A percentile compares a stretch with the other conserved stretches of the same genome.
phyloP scores from a whole-genome alignment of 2,113 vertebrate species.

The Macquaria ambigua region DNA sequence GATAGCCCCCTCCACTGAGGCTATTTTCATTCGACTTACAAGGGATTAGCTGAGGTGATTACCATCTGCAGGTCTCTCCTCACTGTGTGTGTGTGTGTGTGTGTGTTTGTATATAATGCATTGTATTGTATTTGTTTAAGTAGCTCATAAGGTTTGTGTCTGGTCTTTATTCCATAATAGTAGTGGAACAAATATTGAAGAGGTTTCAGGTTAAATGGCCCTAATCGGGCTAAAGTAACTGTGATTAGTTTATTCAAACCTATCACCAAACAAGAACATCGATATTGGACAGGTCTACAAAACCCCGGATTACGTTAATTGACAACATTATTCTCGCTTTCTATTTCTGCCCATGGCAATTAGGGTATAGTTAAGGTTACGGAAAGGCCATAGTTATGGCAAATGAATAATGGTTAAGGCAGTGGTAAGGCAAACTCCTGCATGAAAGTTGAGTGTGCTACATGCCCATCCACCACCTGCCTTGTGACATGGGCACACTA shows the following conservation, averaged over 20 bases:
- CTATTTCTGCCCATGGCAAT: neutral
- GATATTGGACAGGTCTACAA: neutral
- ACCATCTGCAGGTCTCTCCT: conserved; percentile 31
- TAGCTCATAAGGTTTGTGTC: neutral
- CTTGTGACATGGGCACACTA: no score
- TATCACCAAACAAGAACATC: neutral
- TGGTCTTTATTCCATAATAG: neutral
- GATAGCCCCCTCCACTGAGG: conserved; percentile 26
- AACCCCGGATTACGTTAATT: neutral
- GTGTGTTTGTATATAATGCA: neutral
- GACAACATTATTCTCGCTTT: neutral
- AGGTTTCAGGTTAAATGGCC: neutral
- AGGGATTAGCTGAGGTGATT: conserved; percentile 72
- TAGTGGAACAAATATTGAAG: neutral
- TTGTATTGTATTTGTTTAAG: neutral
- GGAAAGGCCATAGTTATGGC: neutral
- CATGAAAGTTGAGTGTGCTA: neutral
- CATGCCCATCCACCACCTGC: neutral
- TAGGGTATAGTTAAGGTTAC: neutral
- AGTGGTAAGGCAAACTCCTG: neutral
- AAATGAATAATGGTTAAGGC: neutral
- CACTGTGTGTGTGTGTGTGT: conserved; percentile 5
- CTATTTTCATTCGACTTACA: conserved; percentile 75
- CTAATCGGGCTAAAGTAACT: neutral
- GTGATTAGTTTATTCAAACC: neutral